These are phyloP conservation scores for Laticauda colubrina DNA, from an alignment of 2,113 vertebrate genomes.

Conservation along the genomic window DNA sequence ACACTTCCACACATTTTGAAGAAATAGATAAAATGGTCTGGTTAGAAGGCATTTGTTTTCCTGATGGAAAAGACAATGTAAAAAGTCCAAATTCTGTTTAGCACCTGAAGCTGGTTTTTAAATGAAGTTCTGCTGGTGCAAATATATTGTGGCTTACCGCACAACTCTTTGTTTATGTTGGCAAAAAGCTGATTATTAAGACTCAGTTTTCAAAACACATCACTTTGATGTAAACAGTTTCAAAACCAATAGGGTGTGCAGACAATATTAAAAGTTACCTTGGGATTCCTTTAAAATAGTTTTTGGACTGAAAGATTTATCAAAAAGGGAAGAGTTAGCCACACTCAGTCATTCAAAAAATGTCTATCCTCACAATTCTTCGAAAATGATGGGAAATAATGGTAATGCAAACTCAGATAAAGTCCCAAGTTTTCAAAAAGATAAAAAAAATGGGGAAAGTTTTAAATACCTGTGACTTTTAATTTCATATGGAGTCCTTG, in stretches of 20 bases:
- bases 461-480: not conserved
- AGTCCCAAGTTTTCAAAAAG: not conserved
- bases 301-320: not conserved
- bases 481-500: not conserved
- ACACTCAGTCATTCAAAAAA: not conserved
- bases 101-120: not conserved
- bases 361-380: not conserved
- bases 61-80: not conserved
- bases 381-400: not conserved
- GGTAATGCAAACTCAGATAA: not conserved
- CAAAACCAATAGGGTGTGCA: not conserved
- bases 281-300: not conserved
- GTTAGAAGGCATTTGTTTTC: not conserved
- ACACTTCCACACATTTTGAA: not conserved
- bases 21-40: not conserved
- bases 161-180: not conserved
- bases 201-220: not conserved
- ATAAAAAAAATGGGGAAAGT: not conserved
- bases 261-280: not conserved
- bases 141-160: not conserved
- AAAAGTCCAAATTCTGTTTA: not conserved
- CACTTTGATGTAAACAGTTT: conserved; percentile 11
- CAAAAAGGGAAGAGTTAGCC: not conserved
- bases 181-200: conserved; percentile 10
- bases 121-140: not conserved